These are phyloP conservation scores for Sinonovacula constricta DNA, from an alignment of 1,140 invertebrate species.

Conservation along the genomic window DNA sequence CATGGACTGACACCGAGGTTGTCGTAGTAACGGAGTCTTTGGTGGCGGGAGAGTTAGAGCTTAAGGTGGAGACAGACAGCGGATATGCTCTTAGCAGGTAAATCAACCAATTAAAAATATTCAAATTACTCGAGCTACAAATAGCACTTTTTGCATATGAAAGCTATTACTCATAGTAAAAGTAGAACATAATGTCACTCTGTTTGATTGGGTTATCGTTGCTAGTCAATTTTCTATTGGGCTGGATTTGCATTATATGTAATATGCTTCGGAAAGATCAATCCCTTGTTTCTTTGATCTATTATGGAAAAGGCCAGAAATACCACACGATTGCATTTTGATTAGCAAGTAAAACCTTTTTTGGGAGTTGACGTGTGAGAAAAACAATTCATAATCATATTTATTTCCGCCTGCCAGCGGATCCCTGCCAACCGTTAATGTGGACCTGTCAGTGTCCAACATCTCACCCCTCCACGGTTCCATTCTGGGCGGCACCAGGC, in stretches of 20 bases:
- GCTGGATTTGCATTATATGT: not conserved
- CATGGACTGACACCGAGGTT: slow-evolving; percentile 22
- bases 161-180: not conserved
- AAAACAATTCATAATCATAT: not conserved
- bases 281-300: not conserved
- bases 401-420: not conserved
- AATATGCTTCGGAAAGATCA: not conserved
- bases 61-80: slow-evolving; percentile 2
- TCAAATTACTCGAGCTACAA: not conserved
- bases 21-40: not conserved
- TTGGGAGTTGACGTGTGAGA: too few relatives aligned
- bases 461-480: slow-evolving; percentile 64
- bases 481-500: slow-evolving; percentile 64
- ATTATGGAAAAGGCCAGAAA: not conserved
- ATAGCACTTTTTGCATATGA: not conserved
- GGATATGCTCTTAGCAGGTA: slow-evolving; percentile 31
- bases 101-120: not conserved
- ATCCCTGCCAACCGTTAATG: slow-evolving; percentile 19
- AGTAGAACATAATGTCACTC: not conserved
- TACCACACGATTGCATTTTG: not conserved
- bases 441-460: slow-evolving; percentile 55
- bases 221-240: not conserved
- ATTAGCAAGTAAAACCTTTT: too few relatives aligned
- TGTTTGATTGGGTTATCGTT: not conserved
- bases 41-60: not conserved